Evolutionary conservation across 2,888 invertebrate genomes (phyloP), one percentile per base, ranked within the genome.

Genomic region (Trissolcus brochymenae): DNA sequence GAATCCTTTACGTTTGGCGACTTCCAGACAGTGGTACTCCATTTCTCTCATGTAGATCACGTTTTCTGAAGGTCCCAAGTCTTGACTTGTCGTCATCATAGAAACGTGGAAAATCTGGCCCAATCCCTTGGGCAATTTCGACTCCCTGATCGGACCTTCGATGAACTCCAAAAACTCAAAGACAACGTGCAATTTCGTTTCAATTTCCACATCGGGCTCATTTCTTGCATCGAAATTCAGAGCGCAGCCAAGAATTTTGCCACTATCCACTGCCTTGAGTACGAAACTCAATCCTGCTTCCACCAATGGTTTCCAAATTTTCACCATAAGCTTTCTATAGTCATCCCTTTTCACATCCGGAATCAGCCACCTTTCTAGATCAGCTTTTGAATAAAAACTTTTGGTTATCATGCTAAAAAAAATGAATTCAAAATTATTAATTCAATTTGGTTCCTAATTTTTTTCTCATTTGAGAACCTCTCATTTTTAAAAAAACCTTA

Each of bases 371-470:
- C 93, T 92, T 84, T 96, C 96, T 81, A 97, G 86, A 85, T 96
- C 96, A 0, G 96, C 96, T 89, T 96, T 96, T 84, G 93, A 92
- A 88, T 94, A 95, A 90, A 96, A 96, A 85, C 96, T 96, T 4
- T 94, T 92, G 0, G 95, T 94, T 76, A 96, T 94, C 90, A 96
- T 95, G 71, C 96, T 96, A 87, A 35, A 89, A 90, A 14, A 35
- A 35, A 35, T 29, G 9, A 29, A 7, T 29, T 11, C n/a, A 46
- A 46, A 46, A n/a, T n/a, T n/a, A n/a, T n/a, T n/a, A n/a, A n/a
- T n/a, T n/a, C n/a, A n/a, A n/a, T n/a, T n/a, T n/a, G n/a, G n/a
- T n/a, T n/a, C n/a, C n/a, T n/a, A n/a, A n/a, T n/a, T n/a, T n/a
- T n/a, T n/a, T n/a, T n/a, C n/a, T n/a, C n/a, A n/a, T n/a, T n/a